Percentiles rank a stretch among this genome's conserved stretches.
These are phyloP conservation scores for Synchiropus splendidus DNA, from an alignment of 2,113 vertebrate genomes.

Conservation along the genomic window DNA sequence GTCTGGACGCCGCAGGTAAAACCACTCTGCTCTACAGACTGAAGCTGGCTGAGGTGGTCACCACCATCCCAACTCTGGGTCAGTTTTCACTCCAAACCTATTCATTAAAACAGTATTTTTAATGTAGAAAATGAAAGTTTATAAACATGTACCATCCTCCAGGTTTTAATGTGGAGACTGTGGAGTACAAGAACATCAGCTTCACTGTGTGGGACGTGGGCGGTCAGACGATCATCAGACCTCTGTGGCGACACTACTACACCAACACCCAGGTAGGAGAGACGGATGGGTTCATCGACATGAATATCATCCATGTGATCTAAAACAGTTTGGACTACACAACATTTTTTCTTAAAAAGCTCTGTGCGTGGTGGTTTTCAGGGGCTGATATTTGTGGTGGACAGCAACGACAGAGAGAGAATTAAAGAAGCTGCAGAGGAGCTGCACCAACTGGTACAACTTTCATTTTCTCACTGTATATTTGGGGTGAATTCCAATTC, in stretches of 20 bases:
- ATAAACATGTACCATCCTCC: background rate
- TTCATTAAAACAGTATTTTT: background rate
- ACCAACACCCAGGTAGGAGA: conserved; percentile 1
- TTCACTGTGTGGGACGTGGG: conserved; percentile 7
- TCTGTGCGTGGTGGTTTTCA: background rate
- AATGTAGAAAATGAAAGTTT: background rate
- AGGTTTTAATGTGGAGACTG: conserved; percentile 6
- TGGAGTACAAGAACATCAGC: conserved; percentile 6
- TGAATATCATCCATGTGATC: background rate
- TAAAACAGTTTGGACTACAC: background rate
- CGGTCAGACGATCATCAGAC: conserved; percentile 6
- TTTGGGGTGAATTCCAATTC: too few species aligned
- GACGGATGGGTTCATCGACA: background rate
- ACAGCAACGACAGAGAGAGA: conserved; percentile 4
- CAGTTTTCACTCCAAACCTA: background rate
- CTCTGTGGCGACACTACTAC: conserved; percentile 5
- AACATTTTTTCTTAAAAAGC: background rate
- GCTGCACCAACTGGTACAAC: conserved; percentile 1
- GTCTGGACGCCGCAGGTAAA: conserved; percentile 7
- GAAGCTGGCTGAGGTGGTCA: conserved; percentile 7
- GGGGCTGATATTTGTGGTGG: conserved; percentile 6
- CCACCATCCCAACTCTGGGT: conserved; percentile 5
- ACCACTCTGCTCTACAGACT: conserved; percentile 5
- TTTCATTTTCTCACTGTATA: background rate
- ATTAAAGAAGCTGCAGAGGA: conserved; percentile 4